These are phyloP conservation scores for Meloidogyne floridensis DNA, from an alignment of 1,140 invertebrate species.

Conservation along the genomic window DNA sequence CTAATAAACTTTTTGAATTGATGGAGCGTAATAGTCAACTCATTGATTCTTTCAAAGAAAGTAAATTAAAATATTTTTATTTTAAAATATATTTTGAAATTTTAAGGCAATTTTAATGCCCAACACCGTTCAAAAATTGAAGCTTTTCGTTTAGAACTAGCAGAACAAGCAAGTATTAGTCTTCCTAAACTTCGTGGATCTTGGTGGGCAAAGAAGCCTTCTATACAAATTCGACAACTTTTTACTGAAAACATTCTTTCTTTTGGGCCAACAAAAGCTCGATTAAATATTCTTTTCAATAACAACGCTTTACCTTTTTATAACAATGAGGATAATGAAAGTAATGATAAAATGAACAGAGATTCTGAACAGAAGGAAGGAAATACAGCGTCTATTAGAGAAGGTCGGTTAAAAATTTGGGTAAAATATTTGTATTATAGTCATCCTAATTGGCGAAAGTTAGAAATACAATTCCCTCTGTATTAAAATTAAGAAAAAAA, in stretches of 20 bases:
- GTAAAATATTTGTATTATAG: no score
- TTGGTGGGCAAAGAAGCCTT: slow-evolving; percentile 61
- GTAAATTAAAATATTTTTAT: slow-evolving; percentile 47
- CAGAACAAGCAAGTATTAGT: slow-evolving; percentile 74
- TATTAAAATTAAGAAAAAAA: no score
- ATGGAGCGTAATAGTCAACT: slow-evolving; percentile 85
- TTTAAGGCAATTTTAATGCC: slow-evolving; percentile 23
- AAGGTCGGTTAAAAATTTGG: slow-evolving; percentile 23
- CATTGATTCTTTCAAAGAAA: slow-evolving; percentile 72
- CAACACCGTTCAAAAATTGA: slow-evolving; percentile 11
- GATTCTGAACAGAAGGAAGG: neutral
- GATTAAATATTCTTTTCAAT: slow-evolving; percentile 85
- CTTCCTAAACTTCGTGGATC: slow-evolving; percentile 71
- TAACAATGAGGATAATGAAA: slow-evolving; percentile 62
- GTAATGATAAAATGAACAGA: neutral
- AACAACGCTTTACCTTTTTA: slow-evolving; percentile 66
- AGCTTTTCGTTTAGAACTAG: slow-evolving; percentile 69
- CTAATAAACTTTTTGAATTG: slow-evolving; percentile 74
- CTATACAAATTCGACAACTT: slow-evolving; percentile 70
- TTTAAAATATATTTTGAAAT: neutral
- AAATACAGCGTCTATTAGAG: slow-evolving; percentile 66
- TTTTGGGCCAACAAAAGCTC: slow-evolving; percentile 84
- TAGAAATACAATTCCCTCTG: no score
- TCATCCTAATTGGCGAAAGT: no score
- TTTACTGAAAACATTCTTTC: slow-evolving; percentile 80